Evolutionary conservation across 2,888 invertebrate species (phyloP).

Genomic region (Cosmia pyralina): DNA sequence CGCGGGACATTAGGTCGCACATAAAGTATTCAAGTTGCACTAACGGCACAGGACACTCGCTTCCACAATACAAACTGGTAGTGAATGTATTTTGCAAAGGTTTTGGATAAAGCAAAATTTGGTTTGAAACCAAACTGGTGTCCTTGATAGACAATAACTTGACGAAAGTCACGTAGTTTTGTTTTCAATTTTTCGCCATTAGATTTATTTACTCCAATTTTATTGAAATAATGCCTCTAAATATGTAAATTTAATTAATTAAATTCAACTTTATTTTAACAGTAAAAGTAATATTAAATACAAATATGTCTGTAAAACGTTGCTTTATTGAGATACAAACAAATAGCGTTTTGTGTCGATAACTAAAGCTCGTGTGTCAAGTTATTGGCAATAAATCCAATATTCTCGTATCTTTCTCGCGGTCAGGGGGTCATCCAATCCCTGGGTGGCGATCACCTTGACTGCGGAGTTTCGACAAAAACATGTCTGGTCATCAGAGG

Average conservation of each 20-base stretch:
- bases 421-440: background rate
- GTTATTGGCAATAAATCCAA: conserved; percentile 16
- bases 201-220: background rate
- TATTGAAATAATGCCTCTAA: background rate
- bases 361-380: conserved; percentile 12
- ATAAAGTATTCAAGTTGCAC: conserved; percentile 13
- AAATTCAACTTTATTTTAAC: background rate
- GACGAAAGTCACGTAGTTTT: background rate
- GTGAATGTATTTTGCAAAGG: background rate
- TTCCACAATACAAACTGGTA: background rate
- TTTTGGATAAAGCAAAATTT: background rate
- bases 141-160: conserved; percentile 8
- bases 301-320: background rate
- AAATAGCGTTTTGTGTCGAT: background rate
- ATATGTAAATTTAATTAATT: background rate
- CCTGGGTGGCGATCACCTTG: conserved; percentile 6
- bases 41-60: background rate
- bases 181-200: background rate
- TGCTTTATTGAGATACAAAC: background rate
- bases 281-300: background rate
- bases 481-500: conserved; percentile 30
- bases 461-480: conserved; percentile 18
- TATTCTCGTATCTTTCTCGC: too few species aligned
- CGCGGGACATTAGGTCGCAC: background rate
- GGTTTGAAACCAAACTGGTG: background rate